Evolutionary conservation across 1,140 invertebrate species (phyloP).

Genomic region (Philotrypesis tridentata): DNA sequence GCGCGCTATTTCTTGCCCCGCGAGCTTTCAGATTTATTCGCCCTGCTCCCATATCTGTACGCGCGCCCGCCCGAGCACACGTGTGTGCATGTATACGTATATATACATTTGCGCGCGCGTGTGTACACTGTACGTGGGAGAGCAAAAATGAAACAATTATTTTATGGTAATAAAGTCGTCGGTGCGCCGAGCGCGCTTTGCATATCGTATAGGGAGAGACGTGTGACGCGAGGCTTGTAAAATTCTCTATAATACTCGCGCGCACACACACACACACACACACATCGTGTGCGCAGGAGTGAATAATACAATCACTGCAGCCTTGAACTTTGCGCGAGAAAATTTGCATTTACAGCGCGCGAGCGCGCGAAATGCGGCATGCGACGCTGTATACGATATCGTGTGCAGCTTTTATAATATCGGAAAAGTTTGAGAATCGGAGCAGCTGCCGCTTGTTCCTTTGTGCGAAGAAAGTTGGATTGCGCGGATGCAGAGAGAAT

Average conservation of each 20-base stretch:
- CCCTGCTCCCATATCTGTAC: too few species aligned
- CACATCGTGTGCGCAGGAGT: not conserved
- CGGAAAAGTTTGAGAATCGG: too few species aligned
- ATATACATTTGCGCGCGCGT: too few species aligned
- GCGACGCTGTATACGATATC: not conserved
- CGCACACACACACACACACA: too few species aligned
- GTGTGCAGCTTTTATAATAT: not conserved
- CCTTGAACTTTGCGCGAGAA: not conserved
- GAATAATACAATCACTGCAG: not conserved
- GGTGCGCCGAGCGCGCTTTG: not conserved
- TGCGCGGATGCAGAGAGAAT: too few species aligned
- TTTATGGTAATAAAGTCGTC: not conserved
- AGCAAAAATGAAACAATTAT: not conserved
- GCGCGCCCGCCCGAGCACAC: too few species aligned
- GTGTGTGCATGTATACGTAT: too few species aligned
- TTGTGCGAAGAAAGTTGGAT: too few species aligned
- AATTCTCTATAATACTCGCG: too few species aligned
- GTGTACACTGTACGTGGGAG: too few species aligned
- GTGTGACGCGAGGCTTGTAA: not conserved
- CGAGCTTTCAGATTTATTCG: not conserved
- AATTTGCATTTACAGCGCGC: not conserved
- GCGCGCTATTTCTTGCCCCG: not conserved
- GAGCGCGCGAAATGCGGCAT: not conserved
- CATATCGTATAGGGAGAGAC: not conserved
- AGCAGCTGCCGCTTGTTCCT: too few species aligned